Evolutionary conservation across 2,113 vertebrate genomes (phyloP), one percentile per base, ranked within the genome.

Genomic region (Arothron firmamentum): DNA sequence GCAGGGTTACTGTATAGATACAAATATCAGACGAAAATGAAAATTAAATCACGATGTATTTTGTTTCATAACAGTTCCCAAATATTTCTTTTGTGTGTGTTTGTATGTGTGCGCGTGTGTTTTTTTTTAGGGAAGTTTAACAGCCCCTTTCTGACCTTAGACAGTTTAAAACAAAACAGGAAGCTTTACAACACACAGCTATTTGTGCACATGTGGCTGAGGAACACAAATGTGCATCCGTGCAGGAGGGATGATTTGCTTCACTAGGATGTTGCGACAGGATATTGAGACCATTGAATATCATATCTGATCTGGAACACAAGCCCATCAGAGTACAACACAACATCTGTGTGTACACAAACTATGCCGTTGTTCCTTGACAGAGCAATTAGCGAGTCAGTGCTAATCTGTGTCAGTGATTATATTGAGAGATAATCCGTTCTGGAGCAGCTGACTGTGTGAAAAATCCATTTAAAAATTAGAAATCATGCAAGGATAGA

Each of bases 91-190:
- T 31, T 62, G 38, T 63, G 19, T 28, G 6, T 28, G 25, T 28
- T 3, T 28, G 25, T 28, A 5, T 25, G 25, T 25, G 25, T 25
- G 25, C 5, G 25, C 5, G 25, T 25, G 25, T 25, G 25, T 25
- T 1, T 34, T 5, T 3, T 14, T 41, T 65, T 42, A 56, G 43
- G 47, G 14, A 8, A 45, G 19, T 59, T 52, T 65, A 21, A 19
- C 54, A 74, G 68, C 64, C 58, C 58, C 46, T 73, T 31, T 28
- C 58, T 81, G 82, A 88, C 79, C 77, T 5, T 1, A 72, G 60
- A 72, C 59, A 41, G 65, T 74, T 78, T 85, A 66, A 70, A 86
- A 81, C 70, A 86, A 83, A 89, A 89, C 87, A 89, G 87, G 87
- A 89, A 86, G 69, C 56, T 76, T 81, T 70, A 76, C 81, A 80